A percentile compares a stretch with the other conserved stretches of the same genome.
Evolutionary conservation across 1,140 invertebrate species (phyloP).

Genomic region (Drosophila simulans): DNA sequence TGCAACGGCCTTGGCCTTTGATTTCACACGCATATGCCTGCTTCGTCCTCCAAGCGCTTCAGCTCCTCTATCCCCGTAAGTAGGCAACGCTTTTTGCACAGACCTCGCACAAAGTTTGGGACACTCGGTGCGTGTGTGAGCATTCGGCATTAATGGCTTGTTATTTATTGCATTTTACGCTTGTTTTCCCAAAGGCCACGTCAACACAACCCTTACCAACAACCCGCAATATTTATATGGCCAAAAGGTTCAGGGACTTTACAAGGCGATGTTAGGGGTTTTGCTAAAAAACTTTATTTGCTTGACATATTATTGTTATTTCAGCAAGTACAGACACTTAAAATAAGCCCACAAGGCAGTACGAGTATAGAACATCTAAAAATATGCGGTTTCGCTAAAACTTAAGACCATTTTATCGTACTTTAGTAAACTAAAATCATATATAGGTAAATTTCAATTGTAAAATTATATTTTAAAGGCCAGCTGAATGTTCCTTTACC

Average conservation of each 20-base stretch:
- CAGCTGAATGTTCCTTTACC: no score
- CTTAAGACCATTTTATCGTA: no score
- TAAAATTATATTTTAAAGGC: no score
- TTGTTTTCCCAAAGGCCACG: constrained; percentile 63
- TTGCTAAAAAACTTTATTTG: constrained; percentile 49
- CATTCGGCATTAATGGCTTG: constrained; percentile 77
- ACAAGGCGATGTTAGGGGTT: neutral
- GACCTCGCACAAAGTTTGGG: constrained; percentile 8
- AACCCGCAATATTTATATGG: constrained; percentile 5
- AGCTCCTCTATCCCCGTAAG: constrained; percentile 12
- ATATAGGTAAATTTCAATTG: no score
- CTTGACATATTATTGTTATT: constrained; percentile 59
- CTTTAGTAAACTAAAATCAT: no score
- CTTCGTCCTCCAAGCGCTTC: neutral
- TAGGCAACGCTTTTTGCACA: constrained; percentile 44
- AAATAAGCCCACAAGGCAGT: neutral
- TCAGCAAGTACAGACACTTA: constrained; percentile 16
- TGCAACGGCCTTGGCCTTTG: constrained; percentile 70
- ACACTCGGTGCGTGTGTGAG: constrained; percentile 53
- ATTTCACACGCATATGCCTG: constrained; percentile 50
- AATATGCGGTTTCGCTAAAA: no score
- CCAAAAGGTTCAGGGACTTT: constrained; percentile 41
- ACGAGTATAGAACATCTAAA: neutral
- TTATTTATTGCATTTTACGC: constrained; percentile 71
- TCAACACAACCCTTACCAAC: constrained; percentile 38